Evolutionary conservation across 2,797 vertebrate species (phyloP), one percentile per base, ranked within the genome.

Genomic region (Sphaeramia orbicularis): DNA sequence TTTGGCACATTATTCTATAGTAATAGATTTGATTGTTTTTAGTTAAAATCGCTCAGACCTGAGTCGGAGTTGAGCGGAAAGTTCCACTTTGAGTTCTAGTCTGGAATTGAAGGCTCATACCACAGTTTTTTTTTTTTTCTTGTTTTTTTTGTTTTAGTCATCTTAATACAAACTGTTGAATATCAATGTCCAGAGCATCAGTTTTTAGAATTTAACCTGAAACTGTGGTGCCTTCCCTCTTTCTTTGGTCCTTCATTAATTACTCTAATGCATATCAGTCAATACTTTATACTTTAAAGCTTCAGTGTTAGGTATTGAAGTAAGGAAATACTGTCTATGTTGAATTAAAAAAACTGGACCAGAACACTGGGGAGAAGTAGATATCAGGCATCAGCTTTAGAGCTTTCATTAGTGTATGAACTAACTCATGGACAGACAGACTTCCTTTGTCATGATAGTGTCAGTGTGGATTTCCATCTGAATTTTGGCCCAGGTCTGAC

Each of bases 401-500:
- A 27, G 24, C 5, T 27, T 27, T 27, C 24, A 27, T 4, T 24
- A 2, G 4, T 27, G 27, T 27, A 8, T 38, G 4, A 30, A 13
- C 14, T 11, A 7, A 12, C 13, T 59, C 12, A 56, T 54, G 9
- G 21, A 24, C 32, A 24, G 47, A 30, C 6, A 15, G 32, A 10
- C 32, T 35, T 35, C 32, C 9, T 8, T 32, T 35, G 32, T 35
- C 7, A 9, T 8, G 9, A 5, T 7, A 6, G 2, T 8, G 10
- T 65, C 7, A 10, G 14, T 27, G 2, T 47, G 45, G 32, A 70
- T 77, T 73, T 70, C 24, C 71, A 50, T 40, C 27, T 14, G 27
- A 74, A 57, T 47, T 55, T 63, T 53, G 27, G 47, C 54, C 35
- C 64, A 0, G 54, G n/a, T 69, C 61, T 73, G 38, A 58, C 6